Evolutionary conservation across 1,140 invertebrate species (phyloP), one percentile per base, ranked within the genome.

Genomic region (Marisa cornuarietis): DNA sequence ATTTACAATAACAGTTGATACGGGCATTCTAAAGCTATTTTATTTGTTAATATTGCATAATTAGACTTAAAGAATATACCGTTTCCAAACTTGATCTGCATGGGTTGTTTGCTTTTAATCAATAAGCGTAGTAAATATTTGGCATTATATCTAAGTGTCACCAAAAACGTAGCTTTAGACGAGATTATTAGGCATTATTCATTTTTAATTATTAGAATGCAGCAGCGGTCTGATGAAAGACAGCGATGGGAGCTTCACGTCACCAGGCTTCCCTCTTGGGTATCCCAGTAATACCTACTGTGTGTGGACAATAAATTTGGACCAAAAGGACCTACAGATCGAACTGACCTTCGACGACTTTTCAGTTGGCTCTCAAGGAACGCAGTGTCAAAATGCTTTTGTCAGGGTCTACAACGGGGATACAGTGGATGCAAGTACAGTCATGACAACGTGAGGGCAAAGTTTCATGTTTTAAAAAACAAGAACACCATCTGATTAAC

Each of bases 251-350:
- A 68, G 26, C 11, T 68, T 68, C 22, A 24, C 65, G 65, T 68
- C 65, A 11, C 65, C 65, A 13, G 65, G 65, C n/a, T 68, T 68
- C 22, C 65, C 65, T 31, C 6, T 68, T 31, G n/a, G 65, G 26
- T 68, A 68, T 68, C 65, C 65, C 11, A 31, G n/a, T 6, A 31
- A 68, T 22, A 68, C 65, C 65, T 68, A 68, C 65, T 68, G 65
- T 31, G 26, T 68, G n/a, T 68, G 65, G 65, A 68, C 65, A 13
- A n/a, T 68, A 0, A 68, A n/a, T 11, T 6, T 68, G 22, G 14
- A 68, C 11, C 14, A n/a, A 1, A 31, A 31, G 22, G 65, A 68
- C 65, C 54, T 58, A 11, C n/a, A 16, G 10, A n/a, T 68, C 11
- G 65, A 68, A 31, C 22, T 68, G 65, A 18, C 65, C n/a, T 68